Percentiles rank a stretch among this genome's conserved stretches.
These are phyloP conservation scores for Actenoides lindsayi DNA, from an alignment of 2,113 vertebrate genomes.

Conservation along the genomic window DNA sequence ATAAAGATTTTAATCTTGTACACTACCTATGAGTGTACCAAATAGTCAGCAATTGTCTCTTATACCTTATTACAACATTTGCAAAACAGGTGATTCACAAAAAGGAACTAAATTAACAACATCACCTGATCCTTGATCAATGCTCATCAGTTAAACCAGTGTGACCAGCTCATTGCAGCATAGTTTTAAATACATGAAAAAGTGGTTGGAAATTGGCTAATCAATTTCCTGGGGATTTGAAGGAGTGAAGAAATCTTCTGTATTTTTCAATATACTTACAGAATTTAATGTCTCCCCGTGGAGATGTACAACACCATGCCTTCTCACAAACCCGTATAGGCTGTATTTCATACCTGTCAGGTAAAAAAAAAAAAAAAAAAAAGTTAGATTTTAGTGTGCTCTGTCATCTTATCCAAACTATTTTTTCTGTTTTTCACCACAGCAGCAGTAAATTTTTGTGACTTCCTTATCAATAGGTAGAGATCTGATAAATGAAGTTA, in stretches of 20 bases:
- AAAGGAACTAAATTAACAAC: constrained; percentile 12
- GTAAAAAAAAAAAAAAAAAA: neutral
- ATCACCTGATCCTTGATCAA: neutral
- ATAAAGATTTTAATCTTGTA: neutral
- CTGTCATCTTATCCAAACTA: neutral
- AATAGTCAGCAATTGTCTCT: neutral
- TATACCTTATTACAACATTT: neutral
- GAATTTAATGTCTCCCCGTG: neutral
- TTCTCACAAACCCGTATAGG: neutral
- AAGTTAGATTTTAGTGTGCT: neutral
- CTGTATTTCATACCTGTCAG: neutral
- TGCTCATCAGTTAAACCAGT: neutral
- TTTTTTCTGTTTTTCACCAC: neutral
- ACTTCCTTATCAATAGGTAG: neutral
- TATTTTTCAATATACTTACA: neutral
- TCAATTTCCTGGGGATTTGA: constrained; percentile 36
- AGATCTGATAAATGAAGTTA: neutral
- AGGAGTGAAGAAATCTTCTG: neutral
- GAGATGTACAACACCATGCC: neutral
- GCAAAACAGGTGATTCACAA: neutral
- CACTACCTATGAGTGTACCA: neutral
- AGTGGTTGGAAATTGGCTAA: constrained; percentile 17
- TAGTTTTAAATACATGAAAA: constrained; percentile 14
- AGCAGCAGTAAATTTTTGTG: neutral
- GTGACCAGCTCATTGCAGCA: neutral